Conservation (phyloP, 2,113 vertebrate species). For the Hippocampus zosterae region DNA sequence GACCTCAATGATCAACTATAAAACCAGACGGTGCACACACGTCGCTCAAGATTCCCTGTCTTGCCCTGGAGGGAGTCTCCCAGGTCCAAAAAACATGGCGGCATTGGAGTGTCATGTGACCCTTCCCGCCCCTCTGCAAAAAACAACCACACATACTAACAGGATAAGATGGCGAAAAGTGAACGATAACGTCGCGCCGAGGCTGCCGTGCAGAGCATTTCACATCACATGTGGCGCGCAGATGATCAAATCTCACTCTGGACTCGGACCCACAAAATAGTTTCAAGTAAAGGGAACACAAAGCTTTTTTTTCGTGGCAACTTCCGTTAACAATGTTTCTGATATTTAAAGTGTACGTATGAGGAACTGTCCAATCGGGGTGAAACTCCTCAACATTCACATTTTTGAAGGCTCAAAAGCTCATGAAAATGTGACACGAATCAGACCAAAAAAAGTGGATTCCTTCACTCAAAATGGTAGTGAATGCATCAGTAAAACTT, state of each 20-base stretch:
- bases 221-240: slow-evolving; percentile 1
- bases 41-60: background rate
- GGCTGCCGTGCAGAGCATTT: background rate
- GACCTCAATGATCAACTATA: background rate
- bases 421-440: too few relatives aligned
- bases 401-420: too few relatives aligned
- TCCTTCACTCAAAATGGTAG: too few relatives aligned
- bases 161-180: background rate
- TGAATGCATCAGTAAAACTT: too few relatives aligned
- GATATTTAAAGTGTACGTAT: too few relatives aligned
- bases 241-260: background rate
- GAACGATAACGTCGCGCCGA: background rate
- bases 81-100: background rate
- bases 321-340: background rate
- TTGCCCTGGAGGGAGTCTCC: background rate
- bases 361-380: too few relatives aligned
- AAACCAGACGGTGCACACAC: background rate
- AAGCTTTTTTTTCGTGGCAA: background rate
- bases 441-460: too few relatives aligned
- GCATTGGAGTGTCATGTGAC: background rate
- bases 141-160: background rate
- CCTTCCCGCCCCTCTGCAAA: background rate
- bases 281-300: background rate
- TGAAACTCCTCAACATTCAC: too few relatives aligned
- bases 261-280: background rate